Evolutionary conservation across 2,113 vertebrate species (phyloP), one percentile per base, ranked within the genome.

Genomic region (Lepisosteus oculatus): DNA sequence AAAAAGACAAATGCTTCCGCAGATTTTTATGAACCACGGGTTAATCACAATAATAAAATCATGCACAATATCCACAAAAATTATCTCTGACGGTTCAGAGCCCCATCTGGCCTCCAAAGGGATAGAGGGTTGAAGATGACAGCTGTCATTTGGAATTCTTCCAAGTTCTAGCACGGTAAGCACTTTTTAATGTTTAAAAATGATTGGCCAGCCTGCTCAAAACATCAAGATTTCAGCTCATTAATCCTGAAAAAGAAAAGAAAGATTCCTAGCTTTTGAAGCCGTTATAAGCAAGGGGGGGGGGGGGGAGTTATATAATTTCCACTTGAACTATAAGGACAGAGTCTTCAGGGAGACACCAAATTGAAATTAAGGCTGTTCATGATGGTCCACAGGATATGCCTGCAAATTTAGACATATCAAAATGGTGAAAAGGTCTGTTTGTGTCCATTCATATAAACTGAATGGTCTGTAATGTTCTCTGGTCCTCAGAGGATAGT

Each of bases 301-400:
- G 79, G 41, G 44, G 74, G 69, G 70, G 56, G 81, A 77, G 77
- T 79, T 84, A 82, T 80, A 90, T 85, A 85, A 88, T 94, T 96
- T 95, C 93, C 93, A 92, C 86, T 90, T 94, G 90, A 87, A 85
- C 89, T 88, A 93, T 90, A 94, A 95, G 93, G 94, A 92, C 88
- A 81, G 85, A 82, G 79, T 92, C 97, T 95, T 86, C 66, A 0
- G 96, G 95, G 96, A 97, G 91, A 94, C 88, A 91, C 94, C 90
- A 94, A 98, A 98, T 97, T 96, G 96, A 99, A 98, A 96, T 93
- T 93, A 95, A 95, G 95, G 92, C 97, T 98, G 97, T 94, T 93
- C 86, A 90, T 85, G 91, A 93, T 90, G 90, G 95, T 90, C 91
- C 94, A 96, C 97, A 98, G 97, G 97, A 98, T 95, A 86, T 95